Conservation (phyloP, 2,888 invertebrate genomes). For the Neoascia interrupta region DNA sequence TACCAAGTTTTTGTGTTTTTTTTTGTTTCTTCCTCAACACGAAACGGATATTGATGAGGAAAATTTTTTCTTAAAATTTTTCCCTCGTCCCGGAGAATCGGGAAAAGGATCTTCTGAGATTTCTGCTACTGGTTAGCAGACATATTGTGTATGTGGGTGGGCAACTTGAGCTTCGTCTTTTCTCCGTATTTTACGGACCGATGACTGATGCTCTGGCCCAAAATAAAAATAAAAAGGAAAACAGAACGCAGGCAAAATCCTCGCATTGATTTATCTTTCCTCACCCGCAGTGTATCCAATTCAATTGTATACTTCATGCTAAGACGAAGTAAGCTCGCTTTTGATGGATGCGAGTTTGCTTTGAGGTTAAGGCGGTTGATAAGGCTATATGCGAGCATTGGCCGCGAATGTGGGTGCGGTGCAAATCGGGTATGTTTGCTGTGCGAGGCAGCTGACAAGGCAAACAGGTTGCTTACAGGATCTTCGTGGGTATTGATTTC, state of each 20-base stretch:
- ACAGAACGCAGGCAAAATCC: too few species aligned
- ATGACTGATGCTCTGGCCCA: conserved; percentile 58
- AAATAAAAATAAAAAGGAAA: too few species aligned
- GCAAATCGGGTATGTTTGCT: too few species aligned
- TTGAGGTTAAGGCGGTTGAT: conserved; percentile 53
- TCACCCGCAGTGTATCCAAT: conserved; percentile 44
- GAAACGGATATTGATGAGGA: conserved; percentile 57
- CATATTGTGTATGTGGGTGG: conserved; percentile 26
- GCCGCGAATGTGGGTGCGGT: too few species aligned
- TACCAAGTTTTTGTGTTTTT: too few species aligned
- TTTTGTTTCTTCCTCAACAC: conserved; percentile 14
- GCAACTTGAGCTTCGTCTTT: too few species aligned
- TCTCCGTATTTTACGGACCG: conserved; percentile 7
- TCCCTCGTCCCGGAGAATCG: not conserved
- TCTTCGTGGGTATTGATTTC: conserved; percentile 35
- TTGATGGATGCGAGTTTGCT: conserved; percentile 66
- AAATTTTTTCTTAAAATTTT: conserved; percentile 46
- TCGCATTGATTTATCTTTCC: conserved; percentile 54
- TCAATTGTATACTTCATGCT: conserved; percentile 35
- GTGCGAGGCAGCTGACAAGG: conserved; percentile 35
- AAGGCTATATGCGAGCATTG: conserved; percentile 44
- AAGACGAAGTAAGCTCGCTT: conserved; percentile 60
- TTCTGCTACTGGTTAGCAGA: conserved; percentile 25
- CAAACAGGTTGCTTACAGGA: conserved; percentile 56
- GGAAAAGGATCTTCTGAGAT: not conserved